Evolutionary conservation across 2,797 vertebrate species (phyloP).

Genomic region (Agapornis canus): DNA sequence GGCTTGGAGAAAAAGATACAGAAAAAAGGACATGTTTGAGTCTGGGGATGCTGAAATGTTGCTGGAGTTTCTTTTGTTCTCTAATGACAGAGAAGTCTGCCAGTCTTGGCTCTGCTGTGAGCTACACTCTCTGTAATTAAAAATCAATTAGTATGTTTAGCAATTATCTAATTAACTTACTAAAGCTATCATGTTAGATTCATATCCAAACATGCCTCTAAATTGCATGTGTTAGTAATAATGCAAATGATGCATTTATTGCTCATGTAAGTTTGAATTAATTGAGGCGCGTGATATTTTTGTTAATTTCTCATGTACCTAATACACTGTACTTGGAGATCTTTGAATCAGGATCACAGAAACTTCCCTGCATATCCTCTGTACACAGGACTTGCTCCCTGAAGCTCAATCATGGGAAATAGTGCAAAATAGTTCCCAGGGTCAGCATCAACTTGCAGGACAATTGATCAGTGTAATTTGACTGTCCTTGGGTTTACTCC

Average conservation of each 20-base stretch:
- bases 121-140: constrained; percentile 54
- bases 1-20: not conserved
- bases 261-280: not conserved
- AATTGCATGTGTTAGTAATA: not conserved
- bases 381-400: rapidly evolving
- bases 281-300: not conserved
- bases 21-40: not conserved
- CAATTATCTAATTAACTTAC: constrained; percentile 66
- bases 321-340: not conserved
- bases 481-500: not conserved
- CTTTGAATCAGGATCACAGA: not conserved
- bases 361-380: not conserved
- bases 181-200: constrained; percentile 52
- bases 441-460: rapidly evolving
- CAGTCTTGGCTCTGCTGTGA: constrained; percentile 6
- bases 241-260: not conserved
- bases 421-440: not conserved
- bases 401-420: not conserved
- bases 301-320: not conserved
- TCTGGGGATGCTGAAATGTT: not conserved
- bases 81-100: constrained; percentile 26
- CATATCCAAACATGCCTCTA: constrained; percentile 49
- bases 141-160: constrained; percentile 61
- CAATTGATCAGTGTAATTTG: rapidly evolving
- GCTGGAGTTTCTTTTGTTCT: not conserved